These are phyloP conservation scores for Schizaphis graminum DNA, from an alignment of 2,888 invertebrate species.

Conservation along the genomic window DNA sequence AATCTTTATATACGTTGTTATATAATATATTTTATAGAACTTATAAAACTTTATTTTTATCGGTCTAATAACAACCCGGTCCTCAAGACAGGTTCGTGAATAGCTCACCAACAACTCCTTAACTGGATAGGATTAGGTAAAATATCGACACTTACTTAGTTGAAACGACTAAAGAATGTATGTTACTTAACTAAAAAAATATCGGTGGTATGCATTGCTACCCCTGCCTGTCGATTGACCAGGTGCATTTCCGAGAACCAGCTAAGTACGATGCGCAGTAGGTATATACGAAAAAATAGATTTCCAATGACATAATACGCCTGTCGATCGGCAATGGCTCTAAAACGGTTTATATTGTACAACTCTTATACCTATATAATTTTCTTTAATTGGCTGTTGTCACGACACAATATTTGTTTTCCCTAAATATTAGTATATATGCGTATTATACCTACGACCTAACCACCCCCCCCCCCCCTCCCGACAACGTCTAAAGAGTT, in stretches of 20 bases:
- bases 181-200: neutral
- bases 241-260: neutral
- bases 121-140: neutral
- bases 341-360: neutral
- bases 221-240: neutral
- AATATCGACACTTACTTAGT: neutral
- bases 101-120: neutral
- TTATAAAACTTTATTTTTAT: neutral
- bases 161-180: neutral
- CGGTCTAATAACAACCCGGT: neutral
- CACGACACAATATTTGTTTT: conserved; percentile 55
- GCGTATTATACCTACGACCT: neutral
- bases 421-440: conserved; percentile 13
- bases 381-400: conserved; percentile 48
- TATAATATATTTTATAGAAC: neutral
- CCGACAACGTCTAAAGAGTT: conserved; percentile 30
- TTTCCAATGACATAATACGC: neutral
- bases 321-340: neutral
- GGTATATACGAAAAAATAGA: neutral
- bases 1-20: neutral
- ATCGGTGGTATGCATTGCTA: neutral
- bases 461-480: neutral
- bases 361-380: conserved; percentile 16
- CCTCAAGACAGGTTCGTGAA: neutral
- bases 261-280: neutral